phyloP scores from a whole-genome alignment of 2,888 invertebrate genomes.

The Phengaris alcon region DNA sequence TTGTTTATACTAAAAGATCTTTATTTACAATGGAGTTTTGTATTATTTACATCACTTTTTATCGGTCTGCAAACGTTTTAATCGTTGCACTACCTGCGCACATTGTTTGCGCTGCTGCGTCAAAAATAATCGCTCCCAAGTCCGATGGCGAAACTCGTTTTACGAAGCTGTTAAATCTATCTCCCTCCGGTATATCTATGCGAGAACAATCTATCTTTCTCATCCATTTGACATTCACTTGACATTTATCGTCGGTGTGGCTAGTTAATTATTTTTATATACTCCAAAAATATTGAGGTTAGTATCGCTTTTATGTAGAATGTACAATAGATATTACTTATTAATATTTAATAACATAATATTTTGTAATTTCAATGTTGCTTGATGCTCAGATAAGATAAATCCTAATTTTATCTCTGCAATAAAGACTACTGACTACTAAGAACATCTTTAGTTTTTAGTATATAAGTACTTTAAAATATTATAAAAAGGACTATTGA shows the following conservation, averaged over 20 bases:
- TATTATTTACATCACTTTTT: conserved; percentile 73
- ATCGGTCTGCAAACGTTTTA: conserved; percentile 69
- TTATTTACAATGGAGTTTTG: conserved; percentile 61
- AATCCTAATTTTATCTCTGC: too few species aligned
- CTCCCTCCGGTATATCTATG: conserved; percentile 29
- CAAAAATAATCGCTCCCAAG: conserved; percentile 56
- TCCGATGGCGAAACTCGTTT: conserved; percentile 43
- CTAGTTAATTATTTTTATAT: neutral
- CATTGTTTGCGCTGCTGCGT: conserved; percentile 73
- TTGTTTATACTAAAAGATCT: conserved; percentile 52
- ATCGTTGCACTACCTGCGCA: conserved; percentile 78
- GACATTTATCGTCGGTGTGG: conserved; percentile 6
- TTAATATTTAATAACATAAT: too few species aligned
- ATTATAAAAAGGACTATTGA: too few species aligned
- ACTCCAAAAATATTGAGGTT: neutral
- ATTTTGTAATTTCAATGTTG: too few species aligned
- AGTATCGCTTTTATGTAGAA: too few species aligned
- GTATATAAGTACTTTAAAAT: too few species aligned
- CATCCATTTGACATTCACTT: conserved; percentile 33
- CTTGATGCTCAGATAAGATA: too few species aligned
- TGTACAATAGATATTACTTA: too few species aligned
- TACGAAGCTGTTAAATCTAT: conserved; percentile 39
- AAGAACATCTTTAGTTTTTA: too few species aligned
- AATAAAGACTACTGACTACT: too few species aligned
- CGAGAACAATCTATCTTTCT: conserved; percentile 55